These are phyloP conservation scores for Myiotriccus ornatus DNA, from an alignment of 2,797 vertebrate species.

Conservation along the genomic window DNA sequence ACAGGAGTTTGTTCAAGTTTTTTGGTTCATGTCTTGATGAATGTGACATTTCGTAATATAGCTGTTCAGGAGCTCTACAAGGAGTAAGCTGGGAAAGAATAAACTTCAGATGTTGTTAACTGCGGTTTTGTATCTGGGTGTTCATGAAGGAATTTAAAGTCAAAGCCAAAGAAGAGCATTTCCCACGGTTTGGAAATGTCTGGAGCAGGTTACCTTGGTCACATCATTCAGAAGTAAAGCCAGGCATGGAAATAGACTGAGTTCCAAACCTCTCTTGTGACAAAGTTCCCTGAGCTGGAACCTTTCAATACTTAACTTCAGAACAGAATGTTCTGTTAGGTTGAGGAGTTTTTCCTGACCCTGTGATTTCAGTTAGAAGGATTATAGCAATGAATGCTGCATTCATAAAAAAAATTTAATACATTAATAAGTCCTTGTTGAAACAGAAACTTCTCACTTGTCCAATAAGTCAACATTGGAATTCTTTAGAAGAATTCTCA, in stretches of 20 bases:
- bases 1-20: background rate
- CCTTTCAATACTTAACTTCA: background rate
- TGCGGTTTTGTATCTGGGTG: background rate
- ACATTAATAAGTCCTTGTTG: background rate
- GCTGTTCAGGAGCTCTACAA: background rate
- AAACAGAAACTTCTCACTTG: background rate
- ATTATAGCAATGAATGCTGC: constrained; percentile 11
- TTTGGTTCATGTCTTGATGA: background rate
- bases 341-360: background rate
- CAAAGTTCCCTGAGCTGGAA: background rate
- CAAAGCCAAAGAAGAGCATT: background rate
- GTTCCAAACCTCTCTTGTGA: background rate
- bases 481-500: background rate
- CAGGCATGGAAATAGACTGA: background rate
- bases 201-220: background rate
- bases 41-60: background rate
- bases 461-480: background rate
- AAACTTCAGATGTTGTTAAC: background rate
- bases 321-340: background rate
- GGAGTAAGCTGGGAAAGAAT: background rate
- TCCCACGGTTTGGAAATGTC: background rate
- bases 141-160: background rate
- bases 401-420: background rate
- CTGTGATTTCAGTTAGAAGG: background rate
- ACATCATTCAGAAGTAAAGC: background rate